A percentile compares a stretch with the other conserved stretches of the same genome.
phyloP scores from a whole-genome alignment of 1,140 invertebrate genomes.

The Drosophila sucinea region DNA sequence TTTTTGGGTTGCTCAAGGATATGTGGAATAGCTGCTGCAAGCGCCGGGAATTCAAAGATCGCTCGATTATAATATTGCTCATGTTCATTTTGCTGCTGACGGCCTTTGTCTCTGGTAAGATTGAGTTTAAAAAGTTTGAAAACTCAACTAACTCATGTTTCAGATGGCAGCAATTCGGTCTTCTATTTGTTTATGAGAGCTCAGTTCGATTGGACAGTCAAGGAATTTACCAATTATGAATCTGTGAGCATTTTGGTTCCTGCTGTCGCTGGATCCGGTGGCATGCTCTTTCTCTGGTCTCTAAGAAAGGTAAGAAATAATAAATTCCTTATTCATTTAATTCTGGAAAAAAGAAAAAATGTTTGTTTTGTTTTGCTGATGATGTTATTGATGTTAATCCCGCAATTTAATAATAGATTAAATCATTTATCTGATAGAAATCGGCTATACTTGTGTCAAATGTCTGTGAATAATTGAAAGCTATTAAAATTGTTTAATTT shows the following conservation, averaged over 20 bases:
- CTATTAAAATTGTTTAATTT: too few species aligned
- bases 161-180: constrained; percentile 83
- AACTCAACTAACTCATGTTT: not conserved
- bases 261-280: constrained; percentile 77
- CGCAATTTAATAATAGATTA: too few species aligned
- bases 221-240: constrained; percentile 85
- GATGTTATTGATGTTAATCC: too few species aligned
- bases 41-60: constrained; percentile 84
- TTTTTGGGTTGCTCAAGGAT: constrained; percentile 83
- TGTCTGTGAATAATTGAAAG: too few species aligned
- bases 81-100: constrained; percentile 84
- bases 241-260: constrained; percentile 82
- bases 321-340: too few species aligned
- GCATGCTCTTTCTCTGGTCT: constrained; percentile 84
- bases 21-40: constrained; percentile 85
- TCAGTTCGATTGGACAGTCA: constrained; percentile 87
- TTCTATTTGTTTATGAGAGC: constrained; percentile 87
- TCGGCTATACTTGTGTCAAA: too few species aligned
- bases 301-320: constrained; percentile 82
- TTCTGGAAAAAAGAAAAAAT: too few species aligned
- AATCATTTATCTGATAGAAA: too few species aligned
- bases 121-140: not conserved
- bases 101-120: constrained; percentile 82
- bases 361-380: too few species aligned
- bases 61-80: constrained; percentile 85